Evolutionary conservation across 30 jellyfish, hydroid and myxozoan species (phyloP).

Genomic region (Sanderia malayensis): DNA sequence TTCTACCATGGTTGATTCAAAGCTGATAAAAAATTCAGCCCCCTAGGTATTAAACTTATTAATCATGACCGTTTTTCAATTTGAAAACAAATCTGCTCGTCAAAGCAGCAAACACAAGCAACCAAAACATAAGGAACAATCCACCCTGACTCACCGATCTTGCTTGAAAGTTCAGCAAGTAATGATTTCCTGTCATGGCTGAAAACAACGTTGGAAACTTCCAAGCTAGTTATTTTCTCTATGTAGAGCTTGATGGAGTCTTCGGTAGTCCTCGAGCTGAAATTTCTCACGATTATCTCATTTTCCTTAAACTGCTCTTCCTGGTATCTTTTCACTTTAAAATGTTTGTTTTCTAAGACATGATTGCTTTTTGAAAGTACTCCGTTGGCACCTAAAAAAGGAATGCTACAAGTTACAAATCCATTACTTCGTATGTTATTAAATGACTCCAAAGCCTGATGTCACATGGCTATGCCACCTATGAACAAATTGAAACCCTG

Average conservation of each 20-base stretch:
- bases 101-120: too few species aligned
- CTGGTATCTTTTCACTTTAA: neutral
- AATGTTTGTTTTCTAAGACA: neutral
- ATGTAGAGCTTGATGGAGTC: slow-evolving; percentile 6
- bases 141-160: slow-evolving; percentile 21
- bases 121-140: neutral
- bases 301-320: neutral
- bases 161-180: slow-evolving; percentile 1
- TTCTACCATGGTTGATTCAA: too few species aligned
- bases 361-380: neutral
- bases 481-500: too few species aligned
- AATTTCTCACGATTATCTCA: neutral
- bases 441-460: too few species aligned
- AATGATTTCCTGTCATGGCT: slow-evolving; percentile 18
- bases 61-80: too few species aligned
- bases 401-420: too few species aligned
- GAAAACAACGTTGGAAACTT: neutral
- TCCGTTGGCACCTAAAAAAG: neutral
- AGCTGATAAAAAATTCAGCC: too few species aligned
- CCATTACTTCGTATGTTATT: too few species aligned
- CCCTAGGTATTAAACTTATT: too few species aligned
- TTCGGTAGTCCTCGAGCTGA: neutral
- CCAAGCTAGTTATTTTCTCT: neutral
- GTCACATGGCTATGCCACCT: too few species aligned
- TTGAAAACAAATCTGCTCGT: too few species aligned